Evolutionary conservation across 1,140 invertebrate genomes (phyloP).

Genomic region (Coenobita brevimanus): DNA sequence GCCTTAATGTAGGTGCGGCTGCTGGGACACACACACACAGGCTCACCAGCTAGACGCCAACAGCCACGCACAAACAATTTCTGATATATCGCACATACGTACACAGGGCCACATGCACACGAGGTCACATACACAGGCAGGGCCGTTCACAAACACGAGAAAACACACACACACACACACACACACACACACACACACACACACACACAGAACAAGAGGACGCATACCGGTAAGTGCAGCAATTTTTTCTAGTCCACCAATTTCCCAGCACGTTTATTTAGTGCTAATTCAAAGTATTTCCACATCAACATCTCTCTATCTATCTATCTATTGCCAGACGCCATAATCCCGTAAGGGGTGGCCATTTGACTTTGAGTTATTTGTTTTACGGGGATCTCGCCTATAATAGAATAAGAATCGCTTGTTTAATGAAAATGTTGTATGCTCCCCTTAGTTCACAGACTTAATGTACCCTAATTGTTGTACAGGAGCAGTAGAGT

Average conservation of each 20-base stretch:
- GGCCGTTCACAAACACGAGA: no score
- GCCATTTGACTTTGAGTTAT: no score
- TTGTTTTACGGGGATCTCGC: no score
- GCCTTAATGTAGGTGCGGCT: conserved; percentile 42
- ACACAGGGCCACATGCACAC: neutral
- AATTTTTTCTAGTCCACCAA: neutral
- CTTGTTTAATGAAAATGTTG: no score
- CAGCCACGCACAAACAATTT: neutral
- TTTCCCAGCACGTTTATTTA: neutral
- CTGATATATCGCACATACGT: neutral
- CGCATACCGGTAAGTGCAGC: neutral
- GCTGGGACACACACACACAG: conserved; percentile 8
- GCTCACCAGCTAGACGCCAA: neutral
- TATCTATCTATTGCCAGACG: no score
- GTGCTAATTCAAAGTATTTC: neutral
- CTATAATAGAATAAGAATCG: no score
- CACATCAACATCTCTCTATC: no score
- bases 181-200: conserved; percentile 23
- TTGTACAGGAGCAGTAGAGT: no score
- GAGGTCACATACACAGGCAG: conserved; percentile 10
- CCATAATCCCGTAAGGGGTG: no score
- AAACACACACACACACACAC: conserved; percentile 29
- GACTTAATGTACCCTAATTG: no score
- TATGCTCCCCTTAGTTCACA: no score
- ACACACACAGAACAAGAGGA: neutral